Conservation (phyloP, 2,797 vertebrate genomes). For the Brotogeris chrysoptera region DNA sequence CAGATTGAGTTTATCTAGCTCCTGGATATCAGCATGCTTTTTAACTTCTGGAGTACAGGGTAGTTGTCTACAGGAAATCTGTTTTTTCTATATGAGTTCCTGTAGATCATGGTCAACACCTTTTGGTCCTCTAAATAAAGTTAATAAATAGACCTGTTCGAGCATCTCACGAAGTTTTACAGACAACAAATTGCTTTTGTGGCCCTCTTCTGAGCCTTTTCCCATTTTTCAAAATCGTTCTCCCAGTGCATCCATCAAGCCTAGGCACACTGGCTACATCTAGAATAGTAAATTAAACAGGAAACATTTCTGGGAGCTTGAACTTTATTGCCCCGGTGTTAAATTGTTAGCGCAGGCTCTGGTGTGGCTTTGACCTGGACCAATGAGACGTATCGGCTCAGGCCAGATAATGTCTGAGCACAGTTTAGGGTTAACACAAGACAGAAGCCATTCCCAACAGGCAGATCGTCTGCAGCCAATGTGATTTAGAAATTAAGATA, state of each 20-base stretch:
- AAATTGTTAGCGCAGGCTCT: background rate
- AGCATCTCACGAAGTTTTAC: background rate
- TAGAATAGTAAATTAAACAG: constrained; percentile 10
- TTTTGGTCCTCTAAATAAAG: constrained; percentile 1
- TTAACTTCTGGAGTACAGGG: background rate
- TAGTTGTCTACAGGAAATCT: background rate
- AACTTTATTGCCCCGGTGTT: background rate
- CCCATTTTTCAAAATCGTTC: background rate
- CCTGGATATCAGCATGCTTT: background rate
- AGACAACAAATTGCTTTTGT: background rate
- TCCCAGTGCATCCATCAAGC: background rate
- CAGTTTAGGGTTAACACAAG: background rate
- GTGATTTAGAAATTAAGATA: background rate
- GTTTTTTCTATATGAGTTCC: background rate
- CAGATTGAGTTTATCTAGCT: background rate
- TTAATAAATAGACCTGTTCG: constrained; percentile 4
- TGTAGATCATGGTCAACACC: background rate
- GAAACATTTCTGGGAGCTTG: background rate
- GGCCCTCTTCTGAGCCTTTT: background rate
- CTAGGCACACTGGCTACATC: background rate
- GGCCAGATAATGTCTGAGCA: background rate
- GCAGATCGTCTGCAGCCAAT: background rate
- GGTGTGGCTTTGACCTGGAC: background rate
- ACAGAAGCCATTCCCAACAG: background rate
- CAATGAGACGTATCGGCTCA: background rate